Evolutionary conservation across 1,140 invertebrate genomes (phyloP).

Genomic region (Eumaeus atala): DNA sequence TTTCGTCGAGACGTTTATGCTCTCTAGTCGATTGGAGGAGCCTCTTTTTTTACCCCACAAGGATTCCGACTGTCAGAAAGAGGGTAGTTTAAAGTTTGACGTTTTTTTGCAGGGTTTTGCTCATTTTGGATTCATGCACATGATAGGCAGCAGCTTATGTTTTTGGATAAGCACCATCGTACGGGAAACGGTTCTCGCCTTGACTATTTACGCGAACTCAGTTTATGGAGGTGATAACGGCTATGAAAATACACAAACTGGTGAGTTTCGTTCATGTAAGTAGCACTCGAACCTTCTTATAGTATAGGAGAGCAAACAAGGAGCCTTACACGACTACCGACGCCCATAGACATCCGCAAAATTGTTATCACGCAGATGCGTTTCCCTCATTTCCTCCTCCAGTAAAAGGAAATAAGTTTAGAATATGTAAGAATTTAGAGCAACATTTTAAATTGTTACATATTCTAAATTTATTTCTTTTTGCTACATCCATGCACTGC

Average conservation of each 20-base stretch:
- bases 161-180: constrained; percentile 85
- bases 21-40: too few species aligned
- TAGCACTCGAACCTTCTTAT: neutral
- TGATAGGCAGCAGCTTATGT: constrained; percentile 81
- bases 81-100: neutral
- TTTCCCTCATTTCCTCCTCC: neutral
- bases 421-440: neutral
- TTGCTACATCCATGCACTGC: too few species aligned
- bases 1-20: too few species aligned
- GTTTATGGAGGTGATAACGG: constrained; percentile 28
- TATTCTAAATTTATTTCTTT: too few species aligned
- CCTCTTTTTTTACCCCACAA: too few species aligned
- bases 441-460: neutral
- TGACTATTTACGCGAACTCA: constrained; percentile 61
- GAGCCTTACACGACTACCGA: too few species aligned
- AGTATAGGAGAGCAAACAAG: too few species aligned
- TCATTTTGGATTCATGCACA: constrained; percentile 84
- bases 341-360: too few species aligned
- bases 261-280: neutral
- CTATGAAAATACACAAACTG: neutral
- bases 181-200: constrained; percentile 78
- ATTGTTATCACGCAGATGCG: too few species aligned
- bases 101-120: constrained; percentile 65
- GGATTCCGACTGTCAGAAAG: too few species aligned
- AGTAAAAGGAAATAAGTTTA: too few species aligned